Conservation (phyloP, 2,888 invertebrate genomes). For the Arge pagana region DNA sequence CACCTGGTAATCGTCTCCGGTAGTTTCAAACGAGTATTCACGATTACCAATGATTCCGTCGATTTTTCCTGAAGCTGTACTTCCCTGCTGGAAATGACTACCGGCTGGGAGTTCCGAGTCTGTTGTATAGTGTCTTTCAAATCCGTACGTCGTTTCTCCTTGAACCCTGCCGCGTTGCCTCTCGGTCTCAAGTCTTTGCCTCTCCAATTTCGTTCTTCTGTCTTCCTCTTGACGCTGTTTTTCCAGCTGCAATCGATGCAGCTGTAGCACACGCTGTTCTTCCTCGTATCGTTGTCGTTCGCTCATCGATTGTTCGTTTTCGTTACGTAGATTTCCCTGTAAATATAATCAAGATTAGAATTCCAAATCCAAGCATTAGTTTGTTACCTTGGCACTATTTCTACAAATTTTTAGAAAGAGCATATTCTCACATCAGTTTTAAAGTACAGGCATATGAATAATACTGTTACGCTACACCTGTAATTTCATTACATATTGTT, state of each 20-base stretch:
- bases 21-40: constrained; percentile 31
- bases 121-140: constrained; percentile 36
- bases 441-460: no score
- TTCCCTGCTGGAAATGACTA: no score
- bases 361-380: no score
- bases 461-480: no score
- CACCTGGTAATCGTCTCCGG: not conserved
- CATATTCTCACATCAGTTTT: no score
- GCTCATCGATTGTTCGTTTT: not conserved
- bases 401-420: no score
- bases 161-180: constrained; percentile 22
- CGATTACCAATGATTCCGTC: constrained; percentile 42
- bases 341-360: no score
- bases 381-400: no score
- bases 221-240: constrained; percentile 28
- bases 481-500: no score
- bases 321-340: no score
- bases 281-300: constrained; percentile 30
- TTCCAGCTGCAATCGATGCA: constrained; percentile 32
- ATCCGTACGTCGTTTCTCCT: constrained; percentile 41
- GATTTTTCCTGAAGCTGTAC: no score
- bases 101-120: constrained; percentile 23
- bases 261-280: constrained; percentile 28
- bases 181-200: constrained; percentile 25
- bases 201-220: constrained; percentile 25